Evolutionary conservation across 2,113 vertebrate species (phyloP), one percentile per base, ranked within the genome.

Genomic region (Scophthalmus maximus): DNA sequence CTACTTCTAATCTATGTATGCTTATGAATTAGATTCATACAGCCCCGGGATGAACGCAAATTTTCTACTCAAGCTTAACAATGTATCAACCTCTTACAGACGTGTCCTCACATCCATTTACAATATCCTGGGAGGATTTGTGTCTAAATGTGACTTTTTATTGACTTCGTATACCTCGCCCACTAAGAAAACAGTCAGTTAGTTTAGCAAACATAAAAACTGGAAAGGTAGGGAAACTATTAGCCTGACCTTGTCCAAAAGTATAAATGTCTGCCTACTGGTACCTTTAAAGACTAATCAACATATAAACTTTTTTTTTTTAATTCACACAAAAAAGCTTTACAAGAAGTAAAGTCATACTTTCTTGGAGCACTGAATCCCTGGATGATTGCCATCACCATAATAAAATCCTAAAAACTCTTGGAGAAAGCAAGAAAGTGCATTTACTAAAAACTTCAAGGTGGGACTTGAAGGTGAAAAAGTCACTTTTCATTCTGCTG

Each of bases 171-270:
- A 8, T 30, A 25, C 18, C 27, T 27, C 40, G 12, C 11, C 17
- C 32, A 26, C 15, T 18, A 12, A 27, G 22, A 1, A 10, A 26
- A 22, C 15, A 51, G 22, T 4, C 0, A 2, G 1, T 69, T 69
- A 55, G 49, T 49, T 36, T 58, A 61, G 46, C 38, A 34, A 49
- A 68, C 51, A 50, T 29, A 64, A 63, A 32, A 6, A 34, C 5
- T 34, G 22, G 12, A 23, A 60, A 8, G 18, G n/a, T 6, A 20
- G 42, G 36, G 2, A 17, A 40, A 40, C 14, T 15, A 15, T 4
- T 15, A 5, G 36, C 14, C 4, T 40, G 36, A 5, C 42, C 18
- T n/a, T n/a, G n/a, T n/a, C n/a, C n/a, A n/a, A n/a, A n/a, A n/a
- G n/a, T n/a, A n/a, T n/a, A n/a, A 46, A 46, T 18, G 12, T 44